phyloP scores from a whole-genome alignment of 2,888 invertebrate species.

The Ectemnius lituratus region DNA sequence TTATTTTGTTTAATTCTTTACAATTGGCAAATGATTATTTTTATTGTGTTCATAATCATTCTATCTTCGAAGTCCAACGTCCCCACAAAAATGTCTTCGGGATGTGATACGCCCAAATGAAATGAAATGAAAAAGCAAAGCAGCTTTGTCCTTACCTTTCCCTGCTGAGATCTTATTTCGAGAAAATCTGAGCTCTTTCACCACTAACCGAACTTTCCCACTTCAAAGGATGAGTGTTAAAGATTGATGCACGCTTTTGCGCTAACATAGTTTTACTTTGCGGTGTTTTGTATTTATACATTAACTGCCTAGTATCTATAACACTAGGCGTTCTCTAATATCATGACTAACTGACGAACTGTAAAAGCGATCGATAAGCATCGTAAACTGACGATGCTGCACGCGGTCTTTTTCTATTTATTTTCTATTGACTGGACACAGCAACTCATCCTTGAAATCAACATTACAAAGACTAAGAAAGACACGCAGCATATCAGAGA shows the following conservation, averaged over 20 bases:
- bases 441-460: background rate
- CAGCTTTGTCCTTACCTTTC: too few species aligned
- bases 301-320: constrained; percentile 12
- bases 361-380: background rate
- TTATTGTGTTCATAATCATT: too few species aligned
- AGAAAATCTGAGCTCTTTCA: too few species aligned
- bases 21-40: too few species aligned
- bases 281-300: constrained; percentile 28
- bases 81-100: too few species aligned
- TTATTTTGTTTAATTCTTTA: too few species aligned
- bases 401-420: background rate
- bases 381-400: background rate
- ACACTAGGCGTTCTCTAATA: constrained; percentile 11
- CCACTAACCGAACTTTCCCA: background rate
- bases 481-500: background rate
- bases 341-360: background rate
- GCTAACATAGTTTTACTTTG: constrained; percentile 25
- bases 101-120: too few species aligned
- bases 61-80: too few species aligned
- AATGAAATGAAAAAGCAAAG: too few species aligned
- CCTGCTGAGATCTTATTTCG: too few species aligned
- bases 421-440: background rate
- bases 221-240: constrained; percentile 17
- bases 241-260: constrained; percentile 25
- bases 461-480: background rate